Conservation (phyloP, 2,113 vertebrate species). For the Actenoides lindsayi region DNA sequence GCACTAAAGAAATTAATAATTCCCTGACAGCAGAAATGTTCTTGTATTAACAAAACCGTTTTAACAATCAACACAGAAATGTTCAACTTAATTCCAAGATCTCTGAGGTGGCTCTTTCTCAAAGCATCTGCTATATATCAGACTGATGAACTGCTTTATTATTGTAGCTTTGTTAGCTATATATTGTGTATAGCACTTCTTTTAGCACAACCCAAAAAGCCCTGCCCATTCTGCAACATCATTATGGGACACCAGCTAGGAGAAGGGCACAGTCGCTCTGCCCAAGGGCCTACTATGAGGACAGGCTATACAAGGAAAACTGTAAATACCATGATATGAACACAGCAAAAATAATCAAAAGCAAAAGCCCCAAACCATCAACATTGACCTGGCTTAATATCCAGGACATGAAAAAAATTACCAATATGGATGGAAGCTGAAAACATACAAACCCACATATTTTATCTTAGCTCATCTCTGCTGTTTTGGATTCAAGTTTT, state of each 20-base stretch:
- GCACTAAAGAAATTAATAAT: conserved; percentile 54
- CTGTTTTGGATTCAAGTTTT: background rate
- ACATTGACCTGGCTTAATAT: background rate
- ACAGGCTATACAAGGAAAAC: background rate
- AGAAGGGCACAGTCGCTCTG: background rate
- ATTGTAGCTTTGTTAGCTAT: background rate
- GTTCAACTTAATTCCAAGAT: conserved; percentile 49
- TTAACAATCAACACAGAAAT: conserved; percentile 22
- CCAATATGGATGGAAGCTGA: background rate
- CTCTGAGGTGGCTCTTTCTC: conserved; percentile 6
- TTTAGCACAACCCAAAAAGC: background rate
- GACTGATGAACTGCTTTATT: background rate
- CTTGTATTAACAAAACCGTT: conserved; percentile 19
- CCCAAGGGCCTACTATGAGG: background rate
- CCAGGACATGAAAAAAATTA: background rate
- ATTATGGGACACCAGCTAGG: background rate
- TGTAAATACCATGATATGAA: background rate
- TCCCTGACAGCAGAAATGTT: conserved; percentile 56
- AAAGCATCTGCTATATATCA: conserved; percentile 37
- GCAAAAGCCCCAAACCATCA: background rate
- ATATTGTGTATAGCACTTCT: background rate
- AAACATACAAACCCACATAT: background rate
- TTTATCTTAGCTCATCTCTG: background rate
- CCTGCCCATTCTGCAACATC: background rate
- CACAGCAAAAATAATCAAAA: background rate